Conservation (phyloP, 2,797 vertebrate species). For the Muscicapa comitata region DNA sequence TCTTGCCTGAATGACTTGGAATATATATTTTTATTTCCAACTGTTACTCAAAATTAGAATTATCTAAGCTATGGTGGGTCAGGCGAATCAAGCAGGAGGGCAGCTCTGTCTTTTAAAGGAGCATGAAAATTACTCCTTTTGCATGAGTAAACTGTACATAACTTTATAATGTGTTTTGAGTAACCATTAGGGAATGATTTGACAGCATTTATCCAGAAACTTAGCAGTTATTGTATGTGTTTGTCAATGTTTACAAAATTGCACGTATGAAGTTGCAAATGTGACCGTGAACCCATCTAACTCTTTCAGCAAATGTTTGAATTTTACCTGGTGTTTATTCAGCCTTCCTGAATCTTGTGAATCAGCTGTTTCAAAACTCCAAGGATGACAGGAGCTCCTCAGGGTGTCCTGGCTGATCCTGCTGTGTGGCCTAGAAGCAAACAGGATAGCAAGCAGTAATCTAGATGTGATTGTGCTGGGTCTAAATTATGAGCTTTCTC, state of each 20-base stretch:
- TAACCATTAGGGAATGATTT: background rate
- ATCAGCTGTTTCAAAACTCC: background rate
- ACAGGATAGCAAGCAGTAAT: background rate
- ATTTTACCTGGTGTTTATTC: background rate
- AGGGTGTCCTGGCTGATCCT: background rate
- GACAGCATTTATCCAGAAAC: background rate
- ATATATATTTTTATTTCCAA: constrained; percentile 29
- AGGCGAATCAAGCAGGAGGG: background rate
- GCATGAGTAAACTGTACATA: background rate
- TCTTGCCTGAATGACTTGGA: constrained; percentile 38
- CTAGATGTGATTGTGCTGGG: background rate
- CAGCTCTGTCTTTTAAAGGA: background rate
- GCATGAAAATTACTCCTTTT: background rate
- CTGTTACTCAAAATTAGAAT: constrained; percentile 8
- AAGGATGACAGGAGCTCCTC: background rate
- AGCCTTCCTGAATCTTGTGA: background rate
- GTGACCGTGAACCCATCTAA: background rate
- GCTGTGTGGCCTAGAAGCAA: background rate
- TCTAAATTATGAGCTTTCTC: background rate
- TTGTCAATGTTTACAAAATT: background rate
- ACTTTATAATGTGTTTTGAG: background rate
- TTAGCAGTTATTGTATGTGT: background rate
- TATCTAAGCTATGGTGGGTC: background rate
- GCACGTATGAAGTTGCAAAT: background rate
- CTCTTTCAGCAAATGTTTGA: background rate